phyloP scores from a whole-genome alignment of 2,888 invertebrate genomes.

The Aspidiotus destructor region DNA sequence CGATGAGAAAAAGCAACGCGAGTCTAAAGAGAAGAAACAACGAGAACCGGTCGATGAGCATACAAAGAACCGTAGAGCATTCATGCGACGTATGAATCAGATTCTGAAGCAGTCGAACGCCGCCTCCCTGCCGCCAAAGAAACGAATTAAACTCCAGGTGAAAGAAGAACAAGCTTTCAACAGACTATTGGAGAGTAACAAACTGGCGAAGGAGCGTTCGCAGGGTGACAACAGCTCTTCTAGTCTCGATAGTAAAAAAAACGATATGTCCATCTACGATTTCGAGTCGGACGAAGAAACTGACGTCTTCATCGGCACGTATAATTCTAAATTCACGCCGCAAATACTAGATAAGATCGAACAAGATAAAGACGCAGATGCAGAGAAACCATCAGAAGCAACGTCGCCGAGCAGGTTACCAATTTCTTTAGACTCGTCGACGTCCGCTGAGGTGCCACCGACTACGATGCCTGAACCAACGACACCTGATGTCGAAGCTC shows the following conservation, averaged over 20 bases:
- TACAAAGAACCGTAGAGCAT: slow-evolving; percentile 18
- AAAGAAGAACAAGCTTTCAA: slow-evolving; percentile 8
- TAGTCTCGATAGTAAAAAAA: slow-evolving; percentile 9
- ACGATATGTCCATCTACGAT: slow-evolving; percentile 24
- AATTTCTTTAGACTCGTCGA: too few relatives aligned
- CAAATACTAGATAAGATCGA: slow-evolving; percentile 21
- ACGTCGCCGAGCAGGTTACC: too few relatives aligned
- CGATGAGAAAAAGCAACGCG: too few relatives aligned
- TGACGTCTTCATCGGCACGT: slow-evolving; percentile 26
- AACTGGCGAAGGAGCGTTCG: background rate
- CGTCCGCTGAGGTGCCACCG: background rate
- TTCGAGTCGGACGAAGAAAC: slow-evolving; percentile 31
- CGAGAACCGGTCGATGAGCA: slow-evolving; percentile 22
- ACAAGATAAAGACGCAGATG: background rate
- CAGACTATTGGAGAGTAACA: slow-evolving; percentile 3
- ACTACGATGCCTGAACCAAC: background rate
- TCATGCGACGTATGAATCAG: slow-evolving; percentile 21
- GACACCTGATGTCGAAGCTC: background rate
- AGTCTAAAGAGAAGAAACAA: slow-evolving; percentile 11
- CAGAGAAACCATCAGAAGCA: background rate
- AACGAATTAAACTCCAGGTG: background rate
- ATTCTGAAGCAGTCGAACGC: slow-evolving; percentile 19
- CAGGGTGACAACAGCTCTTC: background rate
- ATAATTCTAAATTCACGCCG: slow-evolving; percentile 20
- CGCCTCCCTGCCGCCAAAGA: background rate